These are phyloP conservation scores for Hormaphis cornu DNA, from an alignment of 1,140 invertebrate genomes.

Conservation along the genomic window DNA sequence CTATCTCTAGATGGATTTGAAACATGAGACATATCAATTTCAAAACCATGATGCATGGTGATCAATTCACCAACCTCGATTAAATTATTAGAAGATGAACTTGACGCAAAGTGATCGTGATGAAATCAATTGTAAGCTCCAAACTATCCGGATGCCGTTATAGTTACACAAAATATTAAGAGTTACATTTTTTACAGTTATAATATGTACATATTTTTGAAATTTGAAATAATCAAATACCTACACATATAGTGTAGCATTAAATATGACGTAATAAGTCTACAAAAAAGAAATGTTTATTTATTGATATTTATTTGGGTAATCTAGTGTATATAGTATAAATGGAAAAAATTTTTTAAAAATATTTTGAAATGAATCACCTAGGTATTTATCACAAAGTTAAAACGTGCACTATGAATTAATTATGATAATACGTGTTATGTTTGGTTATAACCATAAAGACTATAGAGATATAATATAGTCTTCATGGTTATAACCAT, in stretches of 20 bases:
- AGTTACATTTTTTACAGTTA: constrained; percentile 73
- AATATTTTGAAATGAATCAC: no score
- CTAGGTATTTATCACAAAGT: no score
- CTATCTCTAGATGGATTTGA: not conserved
- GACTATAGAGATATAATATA: no score
- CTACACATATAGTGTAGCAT: constrained; percentile 71
- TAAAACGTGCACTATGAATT: no score
- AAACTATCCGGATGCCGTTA: constrained; percentile 78
- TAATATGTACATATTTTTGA: constrained; percentile 74
- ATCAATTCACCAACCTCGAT: constrained; percentile 64
- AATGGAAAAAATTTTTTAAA: no score
- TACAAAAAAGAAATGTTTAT: constrained; percentile 38
- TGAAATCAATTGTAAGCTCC: constrained; percentile 65
- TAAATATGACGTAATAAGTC: constrained; percentile 77
- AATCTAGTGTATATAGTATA: no score
- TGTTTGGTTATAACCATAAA: no score
- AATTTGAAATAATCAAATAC: constrained; percentile 83
- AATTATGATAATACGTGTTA: no score
- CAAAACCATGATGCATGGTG: constrained; percentile 61
- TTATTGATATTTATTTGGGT: no score
- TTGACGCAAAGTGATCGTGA: constrained; percentile 42
- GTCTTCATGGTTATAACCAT: no score
- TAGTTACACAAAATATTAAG: constrained; percentile 73
- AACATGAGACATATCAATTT: constrained; percentile 53
- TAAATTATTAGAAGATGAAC: constrained; percentile 46